Base-by-base conservation (phyloP, 23 tunicate genomes). In the Ascidia mentula region DNA sequence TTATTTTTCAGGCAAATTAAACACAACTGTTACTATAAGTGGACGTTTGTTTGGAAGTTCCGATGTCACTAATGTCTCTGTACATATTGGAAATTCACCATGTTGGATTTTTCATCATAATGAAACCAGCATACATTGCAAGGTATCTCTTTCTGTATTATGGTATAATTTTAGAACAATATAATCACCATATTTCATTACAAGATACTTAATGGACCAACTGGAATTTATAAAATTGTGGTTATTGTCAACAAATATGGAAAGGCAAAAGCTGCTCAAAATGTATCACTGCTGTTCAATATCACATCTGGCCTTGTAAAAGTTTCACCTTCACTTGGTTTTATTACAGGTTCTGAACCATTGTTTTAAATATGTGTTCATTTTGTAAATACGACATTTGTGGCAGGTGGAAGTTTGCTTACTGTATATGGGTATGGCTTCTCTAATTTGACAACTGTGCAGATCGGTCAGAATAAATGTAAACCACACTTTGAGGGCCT, bases 51-150 rank as follows among this genome's bases (percentile, higher is more conserved):
- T 74, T 35, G 78, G 78, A 1, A 74, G 28, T 26, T 6, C 38
- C 1, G 45, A 15, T 17, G 18, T 17, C 34, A 39, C 78, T 6
- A 74, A 74, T 74, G 46, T 36, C 5, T 36, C 78, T 3, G 78
- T 74, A 28, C 39, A 6, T 18, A 74, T 74, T 74, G 78, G 78
- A 7, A 9, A 13, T 6, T 6, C 78, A 36, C 33, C 45, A 2
- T 74, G 78, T 13, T 28, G 3, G 6, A 13, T 74, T 37, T 36
- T 39, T 17, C 45, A 37, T 37, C 78, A 74, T 36, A 74, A 38
- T 36, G 78, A 74, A 26, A 74, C 78, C 26, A 26, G 40, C 40
- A 38, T 74, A 1, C 46, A 31, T 18, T 74, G 78, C 40, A 26
- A 74, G 78, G 78, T 74, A 71, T 6, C 53, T 42, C 53, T 42